Conservation (phyloP, 2,113 vertebrate species). For the Mystacornis crossleyi region DNA sequence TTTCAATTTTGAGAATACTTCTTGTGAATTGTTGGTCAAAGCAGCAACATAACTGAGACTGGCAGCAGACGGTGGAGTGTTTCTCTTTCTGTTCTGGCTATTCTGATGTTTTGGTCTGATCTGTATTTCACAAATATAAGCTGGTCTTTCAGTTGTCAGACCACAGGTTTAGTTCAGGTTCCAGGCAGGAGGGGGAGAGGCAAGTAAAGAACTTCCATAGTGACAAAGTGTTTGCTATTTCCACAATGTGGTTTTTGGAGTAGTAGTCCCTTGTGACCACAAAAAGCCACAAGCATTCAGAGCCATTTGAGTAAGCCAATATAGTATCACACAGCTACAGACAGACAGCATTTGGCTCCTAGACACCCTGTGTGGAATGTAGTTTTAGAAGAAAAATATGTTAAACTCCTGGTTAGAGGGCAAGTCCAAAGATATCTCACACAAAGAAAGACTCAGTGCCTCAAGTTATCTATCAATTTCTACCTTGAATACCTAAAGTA, state of each 20-base stretch:
- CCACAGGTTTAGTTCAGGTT: not conserved
- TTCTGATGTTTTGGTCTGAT: not conserved
- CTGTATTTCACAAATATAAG: not conserved
- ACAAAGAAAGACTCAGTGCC: not conserved
- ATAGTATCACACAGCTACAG: not conserved
- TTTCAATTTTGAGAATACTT: not conserved
- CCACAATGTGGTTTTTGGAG: not conserved
- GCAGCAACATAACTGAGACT: not conserved
- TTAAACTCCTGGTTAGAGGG: not conserved
- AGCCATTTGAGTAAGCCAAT: not conserved
- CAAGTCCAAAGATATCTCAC: not conserved
- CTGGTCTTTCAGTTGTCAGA: not conserved
- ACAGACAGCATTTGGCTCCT: not conserved
- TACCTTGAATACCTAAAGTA: not conserved
- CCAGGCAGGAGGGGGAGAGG: not conserved
- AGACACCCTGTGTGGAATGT: not conserved
- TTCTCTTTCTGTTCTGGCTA: not conserved
- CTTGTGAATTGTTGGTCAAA: not conserved
- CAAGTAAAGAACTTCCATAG: not conserved
- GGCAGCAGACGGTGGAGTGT: not conserved
- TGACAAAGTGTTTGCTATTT: not conserved
- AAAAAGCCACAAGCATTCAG: not conserved
- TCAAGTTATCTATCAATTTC: not conserved
- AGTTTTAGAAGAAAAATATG: not conserved
- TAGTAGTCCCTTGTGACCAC: not conserved